phyloP scores from a whole-genome alignment of 2,797 vertebrate species.

The Discoglossus pictus region DNA sequence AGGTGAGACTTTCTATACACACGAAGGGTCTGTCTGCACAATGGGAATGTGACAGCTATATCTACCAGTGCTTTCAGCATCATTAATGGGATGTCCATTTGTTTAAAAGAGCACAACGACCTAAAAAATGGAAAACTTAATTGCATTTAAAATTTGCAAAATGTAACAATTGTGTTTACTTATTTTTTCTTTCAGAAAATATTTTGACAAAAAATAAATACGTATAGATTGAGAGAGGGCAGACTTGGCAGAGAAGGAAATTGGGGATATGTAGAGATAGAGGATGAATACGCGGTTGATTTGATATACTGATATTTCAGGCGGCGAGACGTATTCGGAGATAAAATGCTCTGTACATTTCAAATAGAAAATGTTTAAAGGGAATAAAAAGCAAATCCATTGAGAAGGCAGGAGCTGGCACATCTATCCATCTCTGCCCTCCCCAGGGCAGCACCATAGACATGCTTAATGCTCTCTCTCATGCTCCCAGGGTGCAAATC shows the following conservation, averaged over 20 bases:
- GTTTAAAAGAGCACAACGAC: too few species aligned
- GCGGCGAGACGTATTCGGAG: constrained; percentile 36
- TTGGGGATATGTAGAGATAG: constrained; percentile 15
- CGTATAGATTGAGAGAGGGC: too few species aligned
- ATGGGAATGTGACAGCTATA: too few species aligned
- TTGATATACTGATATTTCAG: constrained; percentile 44
- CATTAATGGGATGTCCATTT: too few species aligned
- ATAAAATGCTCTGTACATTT: constrained; percentile 49
- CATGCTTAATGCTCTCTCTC: constrained; percentile 56
- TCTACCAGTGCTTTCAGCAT: too few species aligned
- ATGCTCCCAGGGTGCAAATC: constrained; percentile 65
- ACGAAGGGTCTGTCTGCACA: too few species aligned
- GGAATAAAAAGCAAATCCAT: constrained; percentile 40
- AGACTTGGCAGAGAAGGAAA: background rate
- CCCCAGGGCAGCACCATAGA: constrained; percentile 53
- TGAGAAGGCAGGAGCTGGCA: constrained; percentile 40
- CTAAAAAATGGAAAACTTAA: too few species aligned
- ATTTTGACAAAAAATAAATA: too few species aligned
- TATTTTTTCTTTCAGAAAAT: too few species aligned
- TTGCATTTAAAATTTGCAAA: too few species aligned
- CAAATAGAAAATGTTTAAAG: constrained; percentile 45
- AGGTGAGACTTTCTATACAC: too few species aligned
- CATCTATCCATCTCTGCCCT: constrained; percentile 59
- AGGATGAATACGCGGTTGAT: constrained; percentile 13
- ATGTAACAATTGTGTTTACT: too few species aligned